Conservation (phyloP, 2,797 vertebrate species). For the Enteromius unitaeniatus region DNA sequence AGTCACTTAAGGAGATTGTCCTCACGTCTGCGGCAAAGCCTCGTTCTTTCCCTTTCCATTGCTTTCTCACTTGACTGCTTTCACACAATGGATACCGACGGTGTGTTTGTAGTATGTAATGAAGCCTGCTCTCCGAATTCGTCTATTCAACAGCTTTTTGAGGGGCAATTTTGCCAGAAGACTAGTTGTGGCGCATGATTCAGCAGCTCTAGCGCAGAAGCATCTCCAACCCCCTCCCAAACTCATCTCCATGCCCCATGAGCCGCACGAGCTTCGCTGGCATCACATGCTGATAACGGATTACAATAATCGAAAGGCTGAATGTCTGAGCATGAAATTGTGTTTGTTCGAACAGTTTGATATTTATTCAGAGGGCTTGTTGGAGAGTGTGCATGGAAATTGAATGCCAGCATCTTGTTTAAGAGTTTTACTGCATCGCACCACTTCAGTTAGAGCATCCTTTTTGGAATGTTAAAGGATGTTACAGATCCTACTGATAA, state of each 20-base stretch:
- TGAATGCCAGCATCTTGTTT: conserved; percentile 18
- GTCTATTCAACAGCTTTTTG: conserved; percentile 60
- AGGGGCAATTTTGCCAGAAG: conserved; percentile 54
- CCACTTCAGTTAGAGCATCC: conserved; percentile 1
- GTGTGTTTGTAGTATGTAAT: conserved; percentile 39
- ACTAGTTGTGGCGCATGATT: conserved; percentile 61
- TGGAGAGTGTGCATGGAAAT: conserved; percentile 35
- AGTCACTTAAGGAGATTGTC: conserved; percentile 65
- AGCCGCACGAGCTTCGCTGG: conserved; percentile 45
- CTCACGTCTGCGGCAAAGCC: conserved; percentile 15
- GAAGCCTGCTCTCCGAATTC: conserved; percentile 8
- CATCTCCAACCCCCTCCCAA: not conserved
- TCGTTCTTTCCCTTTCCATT: not conserved
- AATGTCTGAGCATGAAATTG: conserved; percentile 57
- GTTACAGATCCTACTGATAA: not conserved
- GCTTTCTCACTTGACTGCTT: conserved; percentile 37
- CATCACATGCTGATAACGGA: conserved; percentile 57
- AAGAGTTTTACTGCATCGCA: not conserved
- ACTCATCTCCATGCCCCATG: conserved; percentile 45
- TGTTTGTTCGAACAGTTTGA: conserved; percentile 54
- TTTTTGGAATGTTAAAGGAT: not conserved
- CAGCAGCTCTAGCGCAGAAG: conserved; percentile 49
- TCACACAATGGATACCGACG: not conserved
- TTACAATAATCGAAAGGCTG: conserved; percentile 53
- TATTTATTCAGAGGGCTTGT: conserved; percentile 43